Evolutionary conservation across 1,140 invertebrate species (phyloP).

Genomic region (Cydia fagiglandana): DNA sequence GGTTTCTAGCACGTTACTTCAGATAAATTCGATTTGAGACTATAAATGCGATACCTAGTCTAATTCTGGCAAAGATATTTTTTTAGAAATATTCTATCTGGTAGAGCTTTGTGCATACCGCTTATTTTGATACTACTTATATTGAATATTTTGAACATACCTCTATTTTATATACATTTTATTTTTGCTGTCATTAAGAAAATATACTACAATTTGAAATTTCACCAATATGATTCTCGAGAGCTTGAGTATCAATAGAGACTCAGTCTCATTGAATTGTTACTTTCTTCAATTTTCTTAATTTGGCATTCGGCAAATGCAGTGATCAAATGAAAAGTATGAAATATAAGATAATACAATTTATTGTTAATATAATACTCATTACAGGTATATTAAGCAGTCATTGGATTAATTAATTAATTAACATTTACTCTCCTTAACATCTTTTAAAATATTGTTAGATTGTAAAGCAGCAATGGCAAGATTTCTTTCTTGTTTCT

Average conservation of each 20-base stretch:
- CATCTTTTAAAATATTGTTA: constrained; percentile 69
- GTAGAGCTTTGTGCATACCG: too few species aligned
- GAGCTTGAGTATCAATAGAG: too few species aligned
- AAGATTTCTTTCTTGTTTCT: constrained; percentile 74
- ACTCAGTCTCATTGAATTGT: background rate
- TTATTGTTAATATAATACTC: constrained; percentile 20
- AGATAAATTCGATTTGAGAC: background rate
- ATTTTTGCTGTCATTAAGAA: too few species aligned
- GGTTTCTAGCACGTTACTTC: background rate
- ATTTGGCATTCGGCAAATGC: background rate
- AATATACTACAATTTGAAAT: too few species aligned
- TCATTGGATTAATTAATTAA: constrained; percentile 29
- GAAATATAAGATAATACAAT: constrained; percentile 5
- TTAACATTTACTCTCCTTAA: constrained; percentile 78
- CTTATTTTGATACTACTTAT: too few species aligned
- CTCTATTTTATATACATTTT: too few species aligned
- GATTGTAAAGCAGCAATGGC: constrained; percentile 72
- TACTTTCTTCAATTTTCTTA: background rate
- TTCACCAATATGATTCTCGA: too few species aligned
- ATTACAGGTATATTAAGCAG: constrained; percentile 11
- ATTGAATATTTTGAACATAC: too few species aligned
- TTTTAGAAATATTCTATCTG: too few species aligned
- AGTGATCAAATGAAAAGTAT: background rate
- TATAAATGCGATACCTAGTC: background rate
- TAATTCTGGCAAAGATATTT: background rate